Evolutionary conservation across 2,888 invertebrate species (phyloP).

Genomic region (Mythimna ferrago): DNA sequence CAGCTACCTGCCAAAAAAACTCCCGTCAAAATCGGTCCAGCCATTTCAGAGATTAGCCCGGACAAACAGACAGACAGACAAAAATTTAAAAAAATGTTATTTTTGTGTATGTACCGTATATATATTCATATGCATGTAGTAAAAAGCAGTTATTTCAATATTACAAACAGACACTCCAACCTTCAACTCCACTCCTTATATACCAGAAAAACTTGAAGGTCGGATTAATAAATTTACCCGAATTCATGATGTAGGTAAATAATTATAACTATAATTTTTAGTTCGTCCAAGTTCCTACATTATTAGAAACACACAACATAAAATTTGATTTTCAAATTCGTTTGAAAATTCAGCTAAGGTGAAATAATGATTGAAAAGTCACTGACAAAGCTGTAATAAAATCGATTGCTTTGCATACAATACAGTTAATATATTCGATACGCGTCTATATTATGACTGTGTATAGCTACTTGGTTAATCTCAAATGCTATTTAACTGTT

Average conservation of each 20-base stretch:
- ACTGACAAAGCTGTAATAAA: constrained; percentile 29
- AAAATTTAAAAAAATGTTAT: too few species aligned
- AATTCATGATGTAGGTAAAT: neutral
- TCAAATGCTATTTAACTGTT: neutral
- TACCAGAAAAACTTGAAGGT: constrained; percentile 12
- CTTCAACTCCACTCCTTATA: too few species aligned
- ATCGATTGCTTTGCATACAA: constrained; percentile 57
- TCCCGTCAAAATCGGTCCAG: too few species aligned
- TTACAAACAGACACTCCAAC: too few species aligned
- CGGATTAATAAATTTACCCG: neutral
- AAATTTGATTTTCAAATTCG: constrained; percentile 40
- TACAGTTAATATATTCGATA: constrained; percentile 32
- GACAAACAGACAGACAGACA: too few species aligned
- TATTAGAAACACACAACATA: neutral
- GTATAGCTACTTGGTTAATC: neutral
- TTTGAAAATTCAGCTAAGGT: constrained; percentile 30
- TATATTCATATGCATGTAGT: too few species aligned
- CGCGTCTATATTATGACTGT: neutral
- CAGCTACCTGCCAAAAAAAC: too few species aligned
- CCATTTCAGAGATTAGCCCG: too few species aligned
- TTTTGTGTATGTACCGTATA: too few species aligned
- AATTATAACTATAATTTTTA: neutral
- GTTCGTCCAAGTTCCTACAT: neutral
- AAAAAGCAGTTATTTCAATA: too few species aligned
- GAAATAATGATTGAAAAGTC: constrained; percentile 19